Base-by-base conservation (phyloP, 2,888 invertebrate species). In the Hypomecis punctinalis region DNA sequence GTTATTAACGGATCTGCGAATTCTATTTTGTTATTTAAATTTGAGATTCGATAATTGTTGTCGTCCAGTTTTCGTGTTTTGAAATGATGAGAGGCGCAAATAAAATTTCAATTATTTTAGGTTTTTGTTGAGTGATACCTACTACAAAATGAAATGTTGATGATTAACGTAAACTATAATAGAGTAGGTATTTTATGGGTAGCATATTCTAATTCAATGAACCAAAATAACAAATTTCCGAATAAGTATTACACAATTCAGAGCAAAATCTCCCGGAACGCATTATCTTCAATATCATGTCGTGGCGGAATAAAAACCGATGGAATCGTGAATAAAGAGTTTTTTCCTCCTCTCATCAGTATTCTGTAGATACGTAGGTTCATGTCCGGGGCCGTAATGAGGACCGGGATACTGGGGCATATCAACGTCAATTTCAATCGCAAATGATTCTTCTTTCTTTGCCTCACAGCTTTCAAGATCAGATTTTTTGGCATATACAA, bases 321-420 rank as follows among this genome's bases (percentile, higher is more conserved):
- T 64, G 64, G 42, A 64, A 64, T 64, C 61, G 54, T 65, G 65
- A 66, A 57, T 66, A 57, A 61, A 61, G 61, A 66, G 65, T 66
- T 66, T 65, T 64, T 65, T 57, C 61, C 61, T 61, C 43, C 57
- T 57, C 61, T 66, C 61, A 66, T 66, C 65, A 66, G 65, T 66
- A 66, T 66, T 66, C 65, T 57, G 61, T 66, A 43, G 46, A 56
- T 65, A 61, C 40, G 55, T 65, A 57, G 42, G 58, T 45, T 52
- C 9, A 42, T 42, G 46, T n/a, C 9, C 60, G 60, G 64, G 13
- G 47, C 13, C 55, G 60, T 46, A 55, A 7, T n/a, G 13, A 60
- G 55, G 59, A 10, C 1, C 23, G 6, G 35, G n/a, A 7, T 1
- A 55, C 11, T 45, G 43, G 36, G 52, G 42, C 45, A 57, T n/a